These are phyloP conservation scores for Butastur rufipennis DNA, from an alignment of 2,113 vertebrate species.

Conservation along the genomic window DNA sequence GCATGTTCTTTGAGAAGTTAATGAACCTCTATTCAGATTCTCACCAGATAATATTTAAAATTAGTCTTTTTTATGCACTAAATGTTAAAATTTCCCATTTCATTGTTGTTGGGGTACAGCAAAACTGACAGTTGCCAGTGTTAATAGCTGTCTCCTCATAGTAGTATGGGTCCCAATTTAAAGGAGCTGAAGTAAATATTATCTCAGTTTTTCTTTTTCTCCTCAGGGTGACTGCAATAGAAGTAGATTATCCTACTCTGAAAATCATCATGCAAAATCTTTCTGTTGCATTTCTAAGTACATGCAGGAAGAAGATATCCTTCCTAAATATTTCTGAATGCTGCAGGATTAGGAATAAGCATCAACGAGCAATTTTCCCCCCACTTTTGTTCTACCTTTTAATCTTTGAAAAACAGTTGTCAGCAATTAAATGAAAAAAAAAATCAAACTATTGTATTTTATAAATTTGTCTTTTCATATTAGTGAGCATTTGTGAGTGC, in stretches of 20 bases:
- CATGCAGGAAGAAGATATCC: neutral
- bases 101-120: conserved; percentile 35
- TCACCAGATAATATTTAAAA: conserved; percentile 57
- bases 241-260: conserved; percentile 35
- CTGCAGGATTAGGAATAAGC: neutral
- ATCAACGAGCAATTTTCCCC: neutral
- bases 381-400: neutral
- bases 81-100: conserved; percentile 41
- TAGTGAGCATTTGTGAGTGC: conserved; percentile 52
- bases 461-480: conserved; percentile 35
- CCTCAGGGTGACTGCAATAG: conserved; percentile 6
- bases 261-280: conserved; percentile 44
- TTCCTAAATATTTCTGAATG: neutral
- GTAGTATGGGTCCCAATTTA: neutral
- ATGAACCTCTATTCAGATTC: conserved; percentile 13
- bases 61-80: neutral
- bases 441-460: neutral
- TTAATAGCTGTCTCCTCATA: conserved; percentile 14
- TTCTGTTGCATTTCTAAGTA: neutral
- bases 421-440: conserved; percentile 30
- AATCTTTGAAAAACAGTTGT: neutral
- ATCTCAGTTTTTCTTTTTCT: conserved; percentile 27
- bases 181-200: conserved; percentile 36
- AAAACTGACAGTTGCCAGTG: conserved; percentile 35
- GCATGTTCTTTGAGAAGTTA: conserved; percentile 27